Evolutionary conservation across 2,888 invertebrate species (phyloP), one percentile per base, ranked within the genome.

Genomic region (Calliopum simillimum): DNA sequence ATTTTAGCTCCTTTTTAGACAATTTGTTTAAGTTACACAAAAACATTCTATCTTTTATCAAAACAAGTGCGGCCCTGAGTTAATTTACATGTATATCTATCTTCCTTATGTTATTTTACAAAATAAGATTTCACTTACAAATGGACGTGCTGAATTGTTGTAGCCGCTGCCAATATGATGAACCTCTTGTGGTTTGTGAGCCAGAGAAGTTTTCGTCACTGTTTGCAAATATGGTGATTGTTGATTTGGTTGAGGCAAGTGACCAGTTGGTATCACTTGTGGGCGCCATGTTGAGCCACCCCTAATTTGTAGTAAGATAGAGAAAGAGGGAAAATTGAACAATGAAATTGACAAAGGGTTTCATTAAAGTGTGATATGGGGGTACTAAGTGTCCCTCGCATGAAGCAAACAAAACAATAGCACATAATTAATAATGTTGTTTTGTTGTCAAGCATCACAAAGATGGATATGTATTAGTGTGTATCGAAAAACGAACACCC

Each of bases 271-370:
- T 25, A 94, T 93, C 72, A 98, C 96, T 76, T 91, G 87, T 55
- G 98, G 98, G 79, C 94, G 93, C 98, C 98, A 98, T 77, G 95
- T 94, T 79, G 92, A 91, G 66, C 94, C 95, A 74, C 96, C 96
- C 84, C 96, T 96, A 87, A 43, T 81, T 78, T 69, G 68, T 62
- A 71, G n/a, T 4, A 12, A 51, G 14, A 19, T 8, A 8, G 11
- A 65, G 47, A 59, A 56, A 67, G 64, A 67, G 19, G 71, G n/a
- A 61, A 33, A 55, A 49, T n/a, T n/a, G n/a, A 66, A 33, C 33
- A 33, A 33, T 33, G 33, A 4, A 33, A 33, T 33, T 33, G 33
- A 33, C 33, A 33, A 33, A 33, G 33, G 33, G 33, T 33, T 33
- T 33, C 5, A 33, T 33, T 33, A 8, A 33, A 8, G 1, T 33